These are phyloP conservation scores for Bedellia somnulentella DNA, from an alignment of 2,888 invertebrate genomes.

Conservation along the genomic window DNA sequence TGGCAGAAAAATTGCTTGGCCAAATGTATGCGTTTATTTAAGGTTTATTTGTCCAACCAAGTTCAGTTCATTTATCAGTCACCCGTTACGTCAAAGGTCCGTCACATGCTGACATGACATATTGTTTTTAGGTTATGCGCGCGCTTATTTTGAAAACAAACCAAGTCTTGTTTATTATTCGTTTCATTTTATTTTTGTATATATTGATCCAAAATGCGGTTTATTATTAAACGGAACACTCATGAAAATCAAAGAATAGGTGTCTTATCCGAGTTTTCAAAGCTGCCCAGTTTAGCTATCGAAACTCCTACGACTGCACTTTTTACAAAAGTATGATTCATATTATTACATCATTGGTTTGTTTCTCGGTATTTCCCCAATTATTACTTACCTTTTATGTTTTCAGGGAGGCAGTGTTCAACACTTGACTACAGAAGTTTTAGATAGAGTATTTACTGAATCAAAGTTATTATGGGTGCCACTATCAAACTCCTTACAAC, in stretches of 20 bases:
- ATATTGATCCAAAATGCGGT: conserved; percentile 1
- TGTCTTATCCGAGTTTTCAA: conserved; percentile 60
- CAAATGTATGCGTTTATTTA: too few species aligned
- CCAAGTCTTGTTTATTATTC: too few species aligned
- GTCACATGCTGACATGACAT: too few species aligned
- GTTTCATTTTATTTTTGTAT: too few species aligned
- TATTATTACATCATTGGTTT: conserved; percentile 3
- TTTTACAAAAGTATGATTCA: conserved; percentile 67
- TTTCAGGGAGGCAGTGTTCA: conserved; percentile 80
- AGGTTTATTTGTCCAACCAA: too few species aligned
- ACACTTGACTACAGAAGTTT: conserved; percentile 77
- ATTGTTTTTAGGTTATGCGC: background rate
- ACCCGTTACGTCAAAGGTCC: too few species aligned
- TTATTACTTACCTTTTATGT: conserved; percentile 7
- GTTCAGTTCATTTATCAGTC: too few species aligned
- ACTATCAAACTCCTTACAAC: conserved; percentile 67
- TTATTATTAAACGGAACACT: conserved; percentile 1
- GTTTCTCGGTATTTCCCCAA: conserved; percentile 1
- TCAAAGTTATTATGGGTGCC: conserved; percentile 72
- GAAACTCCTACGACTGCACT: conserved; percentile 77
- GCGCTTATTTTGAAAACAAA: background rate
- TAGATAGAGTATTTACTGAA: conserved; percentile 63
- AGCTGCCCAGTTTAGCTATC: conserved; percentile 54
- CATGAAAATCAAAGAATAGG: too few species aligned
- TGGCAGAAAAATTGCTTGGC: too few species aligned